These are phyloP conservation scores for Speoplatyrhinus poulsoni DNA, from an alignment of 2,113 vertebrate genomes.

Conservation along the genomic window DNA sequence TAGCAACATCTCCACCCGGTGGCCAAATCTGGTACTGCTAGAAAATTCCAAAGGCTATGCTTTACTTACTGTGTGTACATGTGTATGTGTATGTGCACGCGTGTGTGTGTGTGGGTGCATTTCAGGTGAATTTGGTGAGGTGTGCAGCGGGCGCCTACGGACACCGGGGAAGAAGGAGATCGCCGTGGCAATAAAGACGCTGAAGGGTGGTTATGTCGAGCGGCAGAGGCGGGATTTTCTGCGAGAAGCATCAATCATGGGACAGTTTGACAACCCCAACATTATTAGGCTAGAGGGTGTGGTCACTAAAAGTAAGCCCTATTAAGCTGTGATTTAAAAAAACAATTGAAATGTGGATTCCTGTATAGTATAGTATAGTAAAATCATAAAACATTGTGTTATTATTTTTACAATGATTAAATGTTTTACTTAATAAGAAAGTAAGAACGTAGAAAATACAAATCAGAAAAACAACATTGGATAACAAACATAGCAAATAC, in stretches of 20 bases:
- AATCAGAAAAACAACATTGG: too few species aligned
- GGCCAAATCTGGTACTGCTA: constrained; percentile 16
- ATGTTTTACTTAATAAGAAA: too few species aligned
- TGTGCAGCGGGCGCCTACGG: constrained; percentile 91
- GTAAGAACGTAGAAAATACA: too few species aligned
- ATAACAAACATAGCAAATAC: too few species aligned
- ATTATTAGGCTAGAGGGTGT: constrained; percentile 94
- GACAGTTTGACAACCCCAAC: constrained; percentile 94
- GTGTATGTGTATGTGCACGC: not conserved
- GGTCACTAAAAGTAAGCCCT: constrained; percentile 91
- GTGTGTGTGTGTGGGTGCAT: not conserved
- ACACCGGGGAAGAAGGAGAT: constrained; percentile 93
- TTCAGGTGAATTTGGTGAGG: constrained; percentile 94
- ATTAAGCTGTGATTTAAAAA: not conserved
- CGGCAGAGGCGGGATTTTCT: constrained; percentile 92
- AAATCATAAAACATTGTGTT: too few species aligned
- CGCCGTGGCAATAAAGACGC: constrained; percentile 93
- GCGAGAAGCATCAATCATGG: constrained; percentile 95
- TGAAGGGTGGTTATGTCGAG: constrained; percentile 91
- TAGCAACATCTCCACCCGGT: constrained; percentile 71
- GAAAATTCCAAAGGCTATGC: not conserved
- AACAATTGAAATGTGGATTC: not conserved
- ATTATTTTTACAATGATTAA: too few species aligned
- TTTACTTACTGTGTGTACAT: not conserved
- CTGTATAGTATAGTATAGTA: too few species aligned